Conservation (phyloP, 2,797 vertebrate genomes). For the Microchirus variegatus region DNA sequence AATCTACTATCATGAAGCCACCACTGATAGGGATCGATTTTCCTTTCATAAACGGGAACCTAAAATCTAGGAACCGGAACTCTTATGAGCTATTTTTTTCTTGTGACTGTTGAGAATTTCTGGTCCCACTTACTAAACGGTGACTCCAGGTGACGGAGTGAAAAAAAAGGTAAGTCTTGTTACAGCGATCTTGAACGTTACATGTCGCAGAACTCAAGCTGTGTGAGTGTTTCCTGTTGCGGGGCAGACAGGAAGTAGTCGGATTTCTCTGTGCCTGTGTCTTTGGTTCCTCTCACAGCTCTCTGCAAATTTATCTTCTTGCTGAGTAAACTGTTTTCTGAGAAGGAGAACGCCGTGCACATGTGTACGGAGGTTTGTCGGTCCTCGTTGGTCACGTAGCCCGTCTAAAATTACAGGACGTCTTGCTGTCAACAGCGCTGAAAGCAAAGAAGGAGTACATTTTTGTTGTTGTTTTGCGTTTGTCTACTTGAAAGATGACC, state of each 20-base stretch:
- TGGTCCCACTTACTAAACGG: constrained; percentile 5
- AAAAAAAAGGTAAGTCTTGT: constrained; percentile 60
- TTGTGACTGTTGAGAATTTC: constrained; percentile 10
- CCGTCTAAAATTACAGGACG: constrained; percentile 1
- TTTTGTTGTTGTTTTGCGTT: background rate
- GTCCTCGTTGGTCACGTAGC: no score
- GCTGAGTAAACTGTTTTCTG: constrained; percentile 59
- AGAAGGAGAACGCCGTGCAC: constrained; percentile 26
- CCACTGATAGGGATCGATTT: constrained; percentile 30
- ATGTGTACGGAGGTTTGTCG: constrained; percentile 20
- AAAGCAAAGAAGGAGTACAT: background rate
- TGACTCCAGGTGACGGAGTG: constrained; percentile 11
- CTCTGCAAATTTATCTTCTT: constrained; percentile 53
- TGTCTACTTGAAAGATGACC: constrained; percentile 18
- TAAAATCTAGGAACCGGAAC: constrained; percentile 22
- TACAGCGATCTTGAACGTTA: constrained; percentile 17
- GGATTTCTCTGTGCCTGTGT: constrained; percentile 61
- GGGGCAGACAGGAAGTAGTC: constrained; percentile 79
- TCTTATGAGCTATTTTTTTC: constrained; percentile 1
- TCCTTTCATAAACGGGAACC: constrained; percentile 46
- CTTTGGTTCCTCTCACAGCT: constrained; percentile 49
- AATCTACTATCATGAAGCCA: constrained; percentile 20
- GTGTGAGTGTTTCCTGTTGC: constrained; percentile 80
- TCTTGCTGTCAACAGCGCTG: background rate
- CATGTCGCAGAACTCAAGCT: constrained; percentile 63